These are phyloP conservation scores for Stictocephala bisonia DNA, from an alignment of 2,888 invertebrate genomes.

Conservation along the genomic window DNA sequence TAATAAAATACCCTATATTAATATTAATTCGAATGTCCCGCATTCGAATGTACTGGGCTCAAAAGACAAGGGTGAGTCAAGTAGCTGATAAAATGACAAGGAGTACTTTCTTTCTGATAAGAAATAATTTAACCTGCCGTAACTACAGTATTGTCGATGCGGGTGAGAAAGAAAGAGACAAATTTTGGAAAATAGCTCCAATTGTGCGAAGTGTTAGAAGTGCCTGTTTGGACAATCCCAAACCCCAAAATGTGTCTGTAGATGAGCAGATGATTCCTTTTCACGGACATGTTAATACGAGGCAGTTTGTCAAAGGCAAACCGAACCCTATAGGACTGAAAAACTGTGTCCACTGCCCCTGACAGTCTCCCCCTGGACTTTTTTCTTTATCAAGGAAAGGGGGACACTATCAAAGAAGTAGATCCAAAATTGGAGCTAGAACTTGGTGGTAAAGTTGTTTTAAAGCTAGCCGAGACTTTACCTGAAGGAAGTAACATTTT, in stretches of 20 bases:
- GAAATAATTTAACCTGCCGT: conserved; percentile 23
- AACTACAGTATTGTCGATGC: background rate
- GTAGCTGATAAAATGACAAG: conserved; percentile 23
- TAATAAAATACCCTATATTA: too few relatives aligned
- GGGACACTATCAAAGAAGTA: conserved; percentile 34
- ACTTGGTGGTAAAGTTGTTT: conserved; percentile 24
- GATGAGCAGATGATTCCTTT: conserved; percentile 61
- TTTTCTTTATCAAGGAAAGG: conserved; percentile 58
- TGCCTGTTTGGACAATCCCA: conserved; percentile 12
- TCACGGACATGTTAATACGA: conserved; percentile 54
- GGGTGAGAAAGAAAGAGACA: conserved; percentile 30
- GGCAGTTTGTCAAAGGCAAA: conserved; percentile 56
- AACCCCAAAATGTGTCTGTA: conserved; percentile 55
- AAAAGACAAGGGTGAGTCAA: conserved; percentile 13
- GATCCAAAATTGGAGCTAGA: background rate
- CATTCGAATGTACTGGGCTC: conserved; percentile 45
- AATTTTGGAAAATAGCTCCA: conserved; percentile 42
- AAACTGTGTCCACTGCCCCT: conserved; percentile 59
- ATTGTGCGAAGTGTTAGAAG: conserved; percentile 18
- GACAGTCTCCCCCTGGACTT: conserved; percentile 59
- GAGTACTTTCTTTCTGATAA: conserved; percentile 26
- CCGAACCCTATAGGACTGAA: conserved; percentile 60
- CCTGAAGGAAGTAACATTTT: background rate
- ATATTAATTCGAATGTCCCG: too few relatives aligned
- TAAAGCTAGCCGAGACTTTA: conserved; percentile 46